Conservation (phyloP, 2,797 vertebrate genomes). For the Podargus strigoides region DNA sequence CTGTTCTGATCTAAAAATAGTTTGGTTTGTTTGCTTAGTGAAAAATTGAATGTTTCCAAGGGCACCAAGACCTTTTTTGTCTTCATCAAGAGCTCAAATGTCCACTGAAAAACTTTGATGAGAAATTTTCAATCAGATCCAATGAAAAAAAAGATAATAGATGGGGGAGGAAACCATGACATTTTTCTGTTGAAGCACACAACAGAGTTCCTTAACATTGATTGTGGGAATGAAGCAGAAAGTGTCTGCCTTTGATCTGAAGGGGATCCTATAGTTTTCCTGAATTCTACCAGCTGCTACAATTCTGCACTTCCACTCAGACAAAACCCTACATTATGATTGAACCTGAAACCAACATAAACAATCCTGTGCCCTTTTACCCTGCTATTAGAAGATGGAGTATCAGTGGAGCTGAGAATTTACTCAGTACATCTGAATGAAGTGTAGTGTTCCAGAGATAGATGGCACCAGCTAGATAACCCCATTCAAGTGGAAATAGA, state of each 20-base stretch:
- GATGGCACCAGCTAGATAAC: conserved; percentile 46
- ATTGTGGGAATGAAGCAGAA: conserved; percentile 25
- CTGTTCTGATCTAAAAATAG: conserved; percentile 34
- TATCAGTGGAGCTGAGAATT: conserved; percentile 33
- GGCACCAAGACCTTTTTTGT: neutral
- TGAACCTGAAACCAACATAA: conserved; percentile 40
- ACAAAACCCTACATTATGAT: conserved; percentile 29
- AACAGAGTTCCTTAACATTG: neutral
- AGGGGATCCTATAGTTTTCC: conserved; percentile 16
- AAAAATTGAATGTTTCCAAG: conserved; percentile 38
- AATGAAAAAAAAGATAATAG: neutral
- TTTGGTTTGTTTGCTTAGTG: conserved; percentile 34
- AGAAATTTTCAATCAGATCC: conserved; percentile 5
- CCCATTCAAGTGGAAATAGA: neutral
- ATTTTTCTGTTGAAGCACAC: neutral
- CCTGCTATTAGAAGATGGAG: conserved; percentile 24
- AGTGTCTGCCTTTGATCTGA: conserved; percentile 32
- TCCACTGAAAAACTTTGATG: conserved; percentile 38
- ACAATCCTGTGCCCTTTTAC: conserved; percentile 47
- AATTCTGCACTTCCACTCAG: conserved; percentile 14
- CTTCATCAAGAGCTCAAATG: conserved; percentile 3
- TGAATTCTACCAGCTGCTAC: conserved; percentile 48
- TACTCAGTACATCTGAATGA: conserved; percentile 36
- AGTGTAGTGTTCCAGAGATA: conserved; percentile 41
- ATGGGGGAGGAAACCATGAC: neutral